Base-by-base conservation (phyloP, 2,113 vertebrate species). In the Zosterops lateralis region DNA sequence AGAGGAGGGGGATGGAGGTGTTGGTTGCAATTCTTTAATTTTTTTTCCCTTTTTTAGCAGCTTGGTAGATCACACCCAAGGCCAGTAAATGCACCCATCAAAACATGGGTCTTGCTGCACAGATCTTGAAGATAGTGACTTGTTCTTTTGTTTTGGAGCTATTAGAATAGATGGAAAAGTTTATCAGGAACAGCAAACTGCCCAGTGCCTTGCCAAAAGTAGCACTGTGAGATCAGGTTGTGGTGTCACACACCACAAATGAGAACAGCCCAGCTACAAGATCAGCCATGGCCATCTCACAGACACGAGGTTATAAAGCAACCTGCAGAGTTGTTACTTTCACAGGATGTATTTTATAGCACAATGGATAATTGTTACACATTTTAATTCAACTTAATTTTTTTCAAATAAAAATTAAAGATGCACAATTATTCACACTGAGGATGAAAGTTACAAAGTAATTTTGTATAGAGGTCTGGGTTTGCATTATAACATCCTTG, bases 311-410 rank as follows among this genome's bases (percentile, higher is more conserved):
- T 24, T 79, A 57, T 28, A 44, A 72, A 75, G 12, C 47, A 60
- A 20, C 17, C 12, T 34, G 47, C 24, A 60, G 38, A 62, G 12
- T 0, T 62, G 21, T 9, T n/a, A 22, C 8, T 51, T 75, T 26
- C 53, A 47, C 20, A 53, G 38, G 21, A 44, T 0, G 0, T 12
- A 6, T 73, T 94, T 90, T 73, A 31, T 8, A 68, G 45, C 17
- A 0, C 19, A n/a, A 1, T 45, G 10, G 22, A 50, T 10, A 50
- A 5, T 5, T 32, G 44, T 24, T 24, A 40, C 6, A 34, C 7
- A 18, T 40, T 76, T 91, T 5, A 68, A 73, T 50, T 61, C 42
- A 58, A 6, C 7, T 50, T 38, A 38, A 38, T 38, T 66, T 15
- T 62, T 40, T 20, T n/a, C 3, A 38, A 76, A 73, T 62, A 22